Evolutionary conservation across 1,140 invertebrate species (phyloP), one percentile per base, ranked within the genome.

Genomic region (Himalopsyche phryganea): DNA sequence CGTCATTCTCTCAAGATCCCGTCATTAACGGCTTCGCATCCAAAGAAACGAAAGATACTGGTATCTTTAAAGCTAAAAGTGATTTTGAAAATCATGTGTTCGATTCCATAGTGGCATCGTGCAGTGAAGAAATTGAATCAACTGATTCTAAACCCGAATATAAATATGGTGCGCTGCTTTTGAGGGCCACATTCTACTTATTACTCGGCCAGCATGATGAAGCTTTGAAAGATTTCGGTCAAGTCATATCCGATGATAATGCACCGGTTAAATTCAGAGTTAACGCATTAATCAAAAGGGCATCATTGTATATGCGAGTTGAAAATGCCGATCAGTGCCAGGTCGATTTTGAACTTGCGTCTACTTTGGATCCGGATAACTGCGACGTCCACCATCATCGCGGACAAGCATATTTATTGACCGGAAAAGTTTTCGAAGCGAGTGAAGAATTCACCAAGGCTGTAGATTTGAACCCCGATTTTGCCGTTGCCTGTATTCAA

Each of bases 201-300:
- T 72, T 96, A 0, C 79, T 84, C 42, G 90, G 90, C 3, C 78
- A 86, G 62, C 83, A 87, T 66, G 78, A 84, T 33, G 80, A 85
- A 60, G 87, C 91, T 1, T 71, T 88, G 11, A 68, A 76, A 41
- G 93, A 96, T 72, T 83, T 96, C 17, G 75, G 76, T 53, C 71
- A 66, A 14, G 80, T 87, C 59, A 83, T 85, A 66, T 80, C 83
- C 56, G 82, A 81, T 62, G 75, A 79, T 63, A 72, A 80, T 65
- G 75, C 81, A 15, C 73, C 80, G 62, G 70, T 75, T 0, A 83
- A 84, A 61, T 78, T 91, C 1, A 85, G 82, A 69, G 85, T 89
- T 0, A 96, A 95, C 81, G 91, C 92, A 7, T 74, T 96, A n/a
- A 89, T 98, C 35, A 97, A 96, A 72, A 80, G 89, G 61, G 92